Base-by-base conservation (phyloP, 2,797 vertebrate species). In the Buceros bicornis region DNA sequence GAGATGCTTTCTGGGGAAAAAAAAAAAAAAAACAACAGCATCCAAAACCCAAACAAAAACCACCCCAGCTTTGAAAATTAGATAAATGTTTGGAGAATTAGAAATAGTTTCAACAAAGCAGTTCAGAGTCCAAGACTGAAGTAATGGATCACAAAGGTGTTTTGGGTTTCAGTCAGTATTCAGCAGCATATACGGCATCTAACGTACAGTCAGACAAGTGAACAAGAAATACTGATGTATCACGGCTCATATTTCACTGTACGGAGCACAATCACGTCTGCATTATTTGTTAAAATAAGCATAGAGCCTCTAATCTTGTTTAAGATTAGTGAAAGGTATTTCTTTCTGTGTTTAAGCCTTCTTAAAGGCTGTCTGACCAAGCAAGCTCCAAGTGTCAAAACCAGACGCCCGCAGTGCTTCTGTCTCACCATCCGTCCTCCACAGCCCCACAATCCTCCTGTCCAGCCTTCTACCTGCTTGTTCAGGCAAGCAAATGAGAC, bases 401-500 rank as follows among this genome's bases (percentile, higher is more conserved):
- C 16, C 51, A 37, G 25, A 28, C 57, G 2, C 10, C 16, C 10
- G 8, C 5, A 50, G 11, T 53, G 22, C 20, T 62, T 67, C 37
- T 14, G 3, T 53, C 16, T 81, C 51, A 42, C 14, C 14, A 37
- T 33, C 29, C 64, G 48, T 74, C 26, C 29, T 40, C 40, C 21
- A 24, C 8, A 1, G 21, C 9, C 67, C 40, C 4, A 8, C 25
- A 25, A 84, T 18, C 8, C 20, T 93, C 28, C 24, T 8, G 2
- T 20, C 50, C 37, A 73, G 78, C 26, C 45, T 22, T 70, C 54
- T 86, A 26, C 53, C 43, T 64, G 14, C 14, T 70, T 61, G 24
- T 53, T 95, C 61, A 86, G 74, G 40, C 54, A 83, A 93, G 33
- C 10, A 94, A 82, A 94, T n/a, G 28, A 87, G 43, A n/a, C 43